Percentiles rank a stretch among this genome's conserved stretches.
phyloP scores from a whole-genome alignment of 2,797 vertebrate genomes.

The Holocentrus rufus region DNA sequence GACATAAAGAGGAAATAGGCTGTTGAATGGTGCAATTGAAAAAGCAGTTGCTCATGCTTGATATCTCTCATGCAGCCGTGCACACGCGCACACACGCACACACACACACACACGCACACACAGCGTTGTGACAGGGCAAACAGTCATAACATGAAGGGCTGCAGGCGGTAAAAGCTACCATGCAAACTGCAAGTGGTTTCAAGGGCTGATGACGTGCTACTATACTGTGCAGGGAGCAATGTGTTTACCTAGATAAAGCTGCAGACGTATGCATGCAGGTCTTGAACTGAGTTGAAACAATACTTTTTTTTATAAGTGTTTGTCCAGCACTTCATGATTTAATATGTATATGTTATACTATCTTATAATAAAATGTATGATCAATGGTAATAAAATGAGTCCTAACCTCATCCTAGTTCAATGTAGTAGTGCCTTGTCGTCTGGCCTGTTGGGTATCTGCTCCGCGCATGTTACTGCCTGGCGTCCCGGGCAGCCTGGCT shows the following conservation, averaged over 20 bases:
- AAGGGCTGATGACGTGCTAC: conserved; percentile 66
- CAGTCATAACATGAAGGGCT: conserved; percentile 20
- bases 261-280: not conserved
- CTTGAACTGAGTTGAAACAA: not conserved
- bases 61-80: conserved; percentile 3
- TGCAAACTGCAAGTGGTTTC: conserved; percentile 16
- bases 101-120: conserved; percentile 2
- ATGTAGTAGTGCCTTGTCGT: conserved; percentile 33
- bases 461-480: conserved; percentile 75
- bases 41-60: conserved; percentile 38
- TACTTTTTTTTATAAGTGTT: too few species aligned
- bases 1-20: conserved; percentile 66
- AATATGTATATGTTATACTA: too few species aligned
- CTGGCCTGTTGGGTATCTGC: conserved; percentile 71
- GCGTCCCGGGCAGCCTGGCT: conserved; percentile 38
- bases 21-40: conserved; percentile 61
- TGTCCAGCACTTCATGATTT: too few species aligned
- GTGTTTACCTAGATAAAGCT: conserved; percentile 40
- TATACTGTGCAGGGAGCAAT: conserved; percentile 29
- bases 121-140: not conserved
- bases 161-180: conserved; percentile 4
- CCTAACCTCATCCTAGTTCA: conserved; percentile 63
- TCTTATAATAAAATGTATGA: too few species aligned
- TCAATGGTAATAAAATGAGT: too few species aligned
- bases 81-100: not conserved